Base-by-base conservation (phyloP, 2,888 invertebrate genomes). In the Drosophila meridionalis region DNA sequence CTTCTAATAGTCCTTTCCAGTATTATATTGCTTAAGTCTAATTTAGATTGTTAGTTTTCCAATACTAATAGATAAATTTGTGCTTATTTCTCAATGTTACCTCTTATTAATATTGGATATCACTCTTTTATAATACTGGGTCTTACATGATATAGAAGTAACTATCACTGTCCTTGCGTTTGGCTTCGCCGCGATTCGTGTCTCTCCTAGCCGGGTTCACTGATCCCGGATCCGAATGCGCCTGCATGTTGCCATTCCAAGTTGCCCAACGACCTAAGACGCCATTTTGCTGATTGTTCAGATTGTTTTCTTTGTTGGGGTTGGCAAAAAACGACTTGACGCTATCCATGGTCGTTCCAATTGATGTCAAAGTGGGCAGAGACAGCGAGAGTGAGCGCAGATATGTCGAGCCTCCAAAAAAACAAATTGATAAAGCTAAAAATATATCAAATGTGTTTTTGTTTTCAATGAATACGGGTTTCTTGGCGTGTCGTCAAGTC, bases 101-200 rank as follows among this genome's bases (percentile, higher is more conserved):
- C 53, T 6, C 20, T 26, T 6, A 8, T 34, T 20, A 9, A 36
- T 2, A 9, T 9, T 36, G 11, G 36, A 9, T 9, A 36, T 3
- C 9, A 2, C 9, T 36, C 36, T 36, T 36, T 4, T 36, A 36
- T 11, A 11, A 2, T 36, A 36, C 36, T 36, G 7, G n/a, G 2
- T 6, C 93, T 93, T 80, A 93, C 93, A 93, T 91, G 65, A 93
- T 92, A 75, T 93, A 93, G 71, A 93, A 93, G 74, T 92, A 93
- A 53, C 82, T 92, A 75, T 93, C 93, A 70, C 89, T 91, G 64
- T 93, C 92, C 83, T 91, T 92, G 67, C 91, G 84, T 61, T 91
- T 92, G 14, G 76, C 63, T 57, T 85, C 83, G 55, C 82, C 82
- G 4, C 80, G 78, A 43, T 78, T 82, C 12, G 80, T 71, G 42